Conservation (phyloP, 2,888 invertebrate genomes). For the Timema podura region DNA sequence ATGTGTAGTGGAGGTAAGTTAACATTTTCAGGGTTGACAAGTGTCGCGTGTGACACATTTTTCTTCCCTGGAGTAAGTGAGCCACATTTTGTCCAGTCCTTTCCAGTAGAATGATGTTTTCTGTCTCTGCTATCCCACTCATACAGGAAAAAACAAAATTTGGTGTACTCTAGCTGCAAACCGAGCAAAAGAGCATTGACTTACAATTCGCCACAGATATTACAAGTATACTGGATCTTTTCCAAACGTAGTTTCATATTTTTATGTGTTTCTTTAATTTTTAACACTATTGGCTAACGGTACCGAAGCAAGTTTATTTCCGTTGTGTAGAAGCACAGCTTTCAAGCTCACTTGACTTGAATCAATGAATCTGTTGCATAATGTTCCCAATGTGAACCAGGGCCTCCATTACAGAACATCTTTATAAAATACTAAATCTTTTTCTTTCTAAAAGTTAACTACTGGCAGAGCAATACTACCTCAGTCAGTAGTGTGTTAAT, state of each 20-base stretch:
- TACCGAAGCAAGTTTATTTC: neutral
- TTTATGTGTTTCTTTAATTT: slow-evolving; percentile 9
- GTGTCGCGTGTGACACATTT: neutral
- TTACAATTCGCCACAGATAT: neutral
- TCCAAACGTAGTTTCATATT: neutral
- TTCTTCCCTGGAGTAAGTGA: slow-evolving; percentile 1
- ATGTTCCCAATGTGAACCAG: slow-evolving; percentile 1
- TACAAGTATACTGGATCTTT: neutral
- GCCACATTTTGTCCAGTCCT: neutral
- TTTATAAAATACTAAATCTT: neutral
- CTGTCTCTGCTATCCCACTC: neutral
- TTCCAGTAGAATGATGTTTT: neutral
- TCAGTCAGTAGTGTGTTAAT: no score
- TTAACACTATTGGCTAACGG: neutral
- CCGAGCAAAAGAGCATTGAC: neutral
- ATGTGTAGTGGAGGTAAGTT: neutral
- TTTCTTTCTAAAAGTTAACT: slow-evolving; percentile 3
- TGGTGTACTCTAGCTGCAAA: neutral
- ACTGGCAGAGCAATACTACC: no score
- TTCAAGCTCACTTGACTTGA: slow-evolving; percentile 6
- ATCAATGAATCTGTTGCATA: slow-evolving; percentile 14
- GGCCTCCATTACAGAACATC: slow-evolving; percentile 11
- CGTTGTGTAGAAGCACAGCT: slow-evolving; percentile 3
- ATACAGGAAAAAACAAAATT: slow-evolving; percentile 2
- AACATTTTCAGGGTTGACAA: neutral